phyloP scores from a whole-genome alignment of 2,888 invertebrate genomes.

The Portevinia maculata region DNA sequence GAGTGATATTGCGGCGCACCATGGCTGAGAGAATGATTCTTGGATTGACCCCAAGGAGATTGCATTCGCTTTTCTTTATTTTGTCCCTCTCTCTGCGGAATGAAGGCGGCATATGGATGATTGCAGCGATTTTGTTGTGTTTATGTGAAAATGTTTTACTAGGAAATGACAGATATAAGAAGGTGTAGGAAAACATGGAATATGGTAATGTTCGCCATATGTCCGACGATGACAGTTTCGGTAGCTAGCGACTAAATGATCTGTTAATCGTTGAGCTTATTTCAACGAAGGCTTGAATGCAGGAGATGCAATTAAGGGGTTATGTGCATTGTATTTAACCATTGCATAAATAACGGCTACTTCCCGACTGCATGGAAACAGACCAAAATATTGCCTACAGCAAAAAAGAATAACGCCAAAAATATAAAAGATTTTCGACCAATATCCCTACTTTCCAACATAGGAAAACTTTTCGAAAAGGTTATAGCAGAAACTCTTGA shows the following conservation, averaged over 20 bases:
- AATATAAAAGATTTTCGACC: no score
- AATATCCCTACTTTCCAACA: no score
- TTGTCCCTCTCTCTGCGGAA: conserved; percentile 19
- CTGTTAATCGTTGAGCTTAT: not conserved
- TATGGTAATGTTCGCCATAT: conserved; percentile 28
- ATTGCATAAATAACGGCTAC: no score
- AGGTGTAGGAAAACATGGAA: conserved; percentile 23
- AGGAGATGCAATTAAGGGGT: no score
- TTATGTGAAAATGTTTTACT: conserved; percentile 29
- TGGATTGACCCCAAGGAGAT: conserved; percentile 61
- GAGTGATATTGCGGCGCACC: conserved; percentile 32
- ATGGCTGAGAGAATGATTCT: conserved; percentile 32
- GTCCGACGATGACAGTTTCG: conserved; percentile 63
- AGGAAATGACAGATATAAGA: not conserved
- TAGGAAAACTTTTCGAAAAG: no score
- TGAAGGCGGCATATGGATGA: conserved; percentile 33
- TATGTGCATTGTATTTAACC: no score
- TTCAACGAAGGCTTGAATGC: no score
- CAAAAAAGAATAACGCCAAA: no score
- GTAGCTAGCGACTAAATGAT: conserved; percentile 40
- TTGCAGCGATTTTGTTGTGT: conserved; percentile 28
- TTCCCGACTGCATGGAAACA: no score
- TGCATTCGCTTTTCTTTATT: conserved; percentile 30
- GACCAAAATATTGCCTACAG: no score
- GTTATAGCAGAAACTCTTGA: no score